Evolutionary conservation across 2,113 vertebrate genomes (phyloP), one percentile per base, ranked within the genome.

Genomic region (Gasterosteus nipponicus): DNA sequence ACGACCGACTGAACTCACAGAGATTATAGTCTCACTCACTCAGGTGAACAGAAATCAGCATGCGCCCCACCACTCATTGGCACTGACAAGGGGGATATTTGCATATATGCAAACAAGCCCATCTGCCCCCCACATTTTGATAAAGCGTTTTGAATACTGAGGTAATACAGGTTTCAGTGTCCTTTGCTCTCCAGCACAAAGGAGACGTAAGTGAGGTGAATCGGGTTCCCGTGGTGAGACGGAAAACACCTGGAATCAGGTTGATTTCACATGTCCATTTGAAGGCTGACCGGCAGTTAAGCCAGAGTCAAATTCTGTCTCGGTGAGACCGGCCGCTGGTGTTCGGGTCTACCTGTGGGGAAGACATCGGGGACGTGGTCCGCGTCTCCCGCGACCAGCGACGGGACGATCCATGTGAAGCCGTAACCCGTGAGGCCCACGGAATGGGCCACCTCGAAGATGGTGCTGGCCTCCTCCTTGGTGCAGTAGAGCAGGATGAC

Each of bases 351-450:
- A 95, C 94, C 95, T 0, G 95, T 96, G 49, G 98, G 98, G 90
- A 97, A 99, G 89, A 98, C 97, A 0, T 92, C 86, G 49, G 97
- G 97, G 77, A 98, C 96, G 10, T 95, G 95, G 92, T 98, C 97
- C 26, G 96, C 96, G 82, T 99, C 98, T 86, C 98, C 98, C 0
- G 97, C 95, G 86, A 98, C 97, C 92, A 99, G 94, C 35, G 97
- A 96, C 51, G 98, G 98, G 78, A 98, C 97, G 9, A 99, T 99
- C 98, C 98, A 99, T 2, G 97, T 99, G 93, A 96, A 99, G 86
- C 96, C 98, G 0, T 98, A 99, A 85, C 98, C 98, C 0, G 98
- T 99, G 86, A 99, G 96, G 82, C 98, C 98, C 1, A 99, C 98
- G 8, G 97, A 98, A 89, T 99, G 96, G n/a, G 98, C 97, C 84